Percentiles rank a stretch among this genome's conserved stretches.
These are phyloP conservation scores for Chloroclysta siterata DNA, from an alignment of 2,888 invertebrate genomes.

Conservation along the genomic window DNA sequence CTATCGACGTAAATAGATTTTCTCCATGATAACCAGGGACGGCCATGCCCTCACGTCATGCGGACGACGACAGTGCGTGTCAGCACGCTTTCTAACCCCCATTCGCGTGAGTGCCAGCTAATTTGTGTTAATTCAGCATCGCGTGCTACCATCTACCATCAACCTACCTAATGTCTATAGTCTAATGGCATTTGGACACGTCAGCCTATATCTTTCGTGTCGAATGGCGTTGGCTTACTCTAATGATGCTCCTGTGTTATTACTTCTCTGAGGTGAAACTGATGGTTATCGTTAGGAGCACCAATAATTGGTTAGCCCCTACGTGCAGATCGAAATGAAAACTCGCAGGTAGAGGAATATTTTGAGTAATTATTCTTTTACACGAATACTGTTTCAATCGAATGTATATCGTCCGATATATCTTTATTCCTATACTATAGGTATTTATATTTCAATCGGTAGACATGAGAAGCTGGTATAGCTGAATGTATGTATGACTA, in stretches of 20 bases:
- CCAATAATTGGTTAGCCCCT: not conserved
- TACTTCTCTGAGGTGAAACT: not conserved
- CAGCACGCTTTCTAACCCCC: conserved; percentile 66
- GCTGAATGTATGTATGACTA: too few relatives aligned
- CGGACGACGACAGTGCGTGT: conserved; percentile 42
- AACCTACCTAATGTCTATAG: conserved; percentile 41
- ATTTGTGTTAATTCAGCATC: conserved; percentile 60
- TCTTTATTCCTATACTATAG: too few relatives aligned
- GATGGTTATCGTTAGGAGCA: conserved; percentile 32
- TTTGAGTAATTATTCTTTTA: not conserved
- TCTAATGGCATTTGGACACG: conserved; percentile 46
- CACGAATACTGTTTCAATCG: not conserved
- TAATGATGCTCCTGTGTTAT: conserved; percentile 36
- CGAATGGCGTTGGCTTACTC: conserved; percentile 32
- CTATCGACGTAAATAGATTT: conserved; percentile 8
- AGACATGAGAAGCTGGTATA: too few relatives aligned
- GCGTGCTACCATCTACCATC: conserved; percentile 48
- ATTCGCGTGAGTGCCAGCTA: conserved; percentile 61
- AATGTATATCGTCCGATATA: too few relatives aligned
- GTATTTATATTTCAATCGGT: too few relatives aligned
- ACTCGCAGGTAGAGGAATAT: not conserved
- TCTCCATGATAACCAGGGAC: conserved; percentile 21
- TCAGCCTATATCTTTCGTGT: conserved; percentile 41
- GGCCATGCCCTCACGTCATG: conserved; percentile 33
- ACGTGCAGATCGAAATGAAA: not conserved